Evolutionary conservation across 2,113 vertebrate genomes (phyloP).

Genomic region (Ia io): DNA sequence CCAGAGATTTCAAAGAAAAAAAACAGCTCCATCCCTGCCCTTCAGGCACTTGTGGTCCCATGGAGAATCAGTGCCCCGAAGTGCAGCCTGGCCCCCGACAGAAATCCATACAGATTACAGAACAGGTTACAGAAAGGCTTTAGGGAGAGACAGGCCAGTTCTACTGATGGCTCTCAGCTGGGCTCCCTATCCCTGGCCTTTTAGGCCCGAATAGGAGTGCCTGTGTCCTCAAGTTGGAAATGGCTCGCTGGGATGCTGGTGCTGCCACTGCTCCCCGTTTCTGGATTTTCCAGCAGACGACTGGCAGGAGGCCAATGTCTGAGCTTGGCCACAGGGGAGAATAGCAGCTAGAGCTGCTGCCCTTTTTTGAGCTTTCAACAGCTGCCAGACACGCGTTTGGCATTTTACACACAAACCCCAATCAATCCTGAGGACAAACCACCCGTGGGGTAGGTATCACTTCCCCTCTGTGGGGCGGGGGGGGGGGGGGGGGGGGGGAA

Average conservation of each 20-base stretch:
- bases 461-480: background rate
- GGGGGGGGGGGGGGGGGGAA: background rate
- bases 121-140: background rate
- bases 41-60: background rate
- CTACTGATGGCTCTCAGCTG: background rate
- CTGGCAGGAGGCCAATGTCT: background rate
- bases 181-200: background rate
- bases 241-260: background rate
- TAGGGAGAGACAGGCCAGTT: background rate
- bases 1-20: background rate
- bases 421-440: background rate
- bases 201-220: background rate
- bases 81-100: background rate
- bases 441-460: background rate
- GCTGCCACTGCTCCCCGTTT: background rate
- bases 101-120: background rate
- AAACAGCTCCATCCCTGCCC: background rate
- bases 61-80: background rate
- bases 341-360: rapidly evolving
- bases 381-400: background rate
- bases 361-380: background rate
- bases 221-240: background rate
- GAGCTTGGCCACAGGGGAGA: background rate
- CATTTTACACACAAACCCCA: background rate
- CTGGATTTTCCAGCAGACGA: background rate